These are phyloP conservation scores for Lasioglossum pauxillum DNA, from an alignment of 2,888 invertebrate species.

Conservation along the genomic window DNA sequence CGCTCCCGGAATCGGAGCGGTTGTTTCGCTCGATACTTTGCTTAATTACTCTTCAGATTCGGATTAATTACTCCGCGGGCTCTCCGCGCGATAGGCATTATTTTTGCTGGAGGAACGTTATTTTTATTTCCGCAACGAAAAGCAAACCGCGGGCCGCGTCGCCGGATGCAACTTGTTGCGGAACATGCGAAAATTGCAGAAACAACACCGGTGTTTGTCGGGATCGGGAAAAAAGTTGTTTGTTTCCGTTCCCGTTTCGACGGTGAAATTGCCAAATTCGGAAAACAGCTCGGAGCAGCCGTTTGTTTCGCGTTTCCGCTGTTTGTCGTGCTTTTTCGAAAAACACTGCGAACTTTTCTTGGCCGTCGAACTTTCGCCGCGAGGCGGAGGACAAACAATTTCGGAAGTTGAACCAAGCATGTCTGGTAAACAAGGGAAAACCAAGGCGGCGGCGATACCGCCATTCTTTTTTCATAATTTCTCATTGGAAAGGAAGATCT, in stretches of 20 bases:
- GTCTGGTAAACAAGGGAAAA: background rate
- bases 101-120: background rate
- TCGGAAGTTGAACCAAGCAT: background rate
- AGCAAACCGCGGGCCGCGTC: background rate
- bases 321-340: background rate
- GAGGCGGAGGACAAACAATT: background rate
- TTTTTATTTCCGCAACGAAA: background rate
- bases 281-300: background rate
- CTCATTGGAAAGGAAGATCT: background rate
- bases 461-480: background rate
- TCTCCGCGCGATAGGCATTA: background rate
- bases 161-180: slow-evolving; percentile 39
- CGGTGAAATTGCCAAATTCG: background rate
- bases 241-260: background rate
- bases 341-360: background rate
- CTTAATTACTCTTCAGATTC: slow-evolving; percentile 6
- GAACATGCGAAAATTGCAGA: slow-evolving; percentile 9
- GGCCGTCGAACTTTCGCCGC: background rate
- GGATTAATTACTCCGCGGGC: background rate
- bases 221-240: slow-evolving; percentile 19
- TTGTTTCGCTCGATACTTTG: background rate
- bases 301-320: background rate
- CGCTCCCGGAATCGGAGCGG: background rate
- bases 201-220: slow-evolving; percentile 17
- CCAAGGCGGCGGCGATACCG: background rate